Evolutionary conservation across 2,797 vertebrate genomes (phyloP), one percentile per base, ranked within the genome.

Genomic region (Pseudochirops cupreus): DNA sequence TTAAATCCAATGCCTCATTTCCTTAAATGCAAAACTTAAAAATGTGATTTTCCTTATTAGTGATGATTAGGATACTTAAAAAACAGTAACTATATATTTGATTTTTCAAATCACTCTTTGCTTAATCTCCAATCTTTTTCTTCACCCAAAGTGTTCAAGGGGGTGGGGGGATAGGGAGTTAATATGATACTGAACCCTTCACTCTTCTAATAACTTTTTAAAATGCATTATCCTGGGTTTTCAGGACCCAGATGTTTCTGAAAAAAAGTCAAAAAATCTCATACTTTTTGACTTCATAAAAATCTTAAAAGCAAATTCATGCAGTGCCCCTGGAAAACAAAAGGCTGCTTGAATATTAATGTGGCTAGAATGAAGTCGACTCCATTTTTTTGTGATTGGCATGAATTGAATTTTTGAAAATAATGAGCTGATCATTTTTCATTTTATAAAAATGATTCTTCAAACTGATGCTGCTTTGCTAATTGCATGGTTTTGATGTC

Each of bases 401-500:
- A 59, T 90, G 91, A 67, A 31, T 10, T 74, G 24, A 59, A 52
- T 92, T 93, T 93, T 56, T 57, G n/a, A 58, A 46, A 46, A 5
- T 16, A 53, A 91, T 31, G 24, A 87, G 16, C 26, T 29, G 21
- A 91, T 53, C 18, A 39, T 74, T 92, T 96, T 95, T 92, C 4
- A 0, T 94, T 87, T 0, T 62, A 5, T 94, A 90, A 39, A 1
- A 93, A 55, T 13, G 10, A 52, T 92, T 90, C 92, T 90, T 94
- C 39, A 53, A 29, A 57, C 5, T 92, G 50, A 16, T 59, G 91
- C 95, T 89, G 50, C 53, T 95, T 54, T 52, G 91, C 59, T 53
- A 10, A 0, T 96, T 97, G 96, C 95, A 94, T 5, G 24, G 74
- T 91, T 97, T 97, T 96, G 93, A 13, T 87, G 57, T 92, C 52